Base-by-base conservation (phyloP, 2,888 invertebrate species). In the Pasiphila rectangulata region DNA sequence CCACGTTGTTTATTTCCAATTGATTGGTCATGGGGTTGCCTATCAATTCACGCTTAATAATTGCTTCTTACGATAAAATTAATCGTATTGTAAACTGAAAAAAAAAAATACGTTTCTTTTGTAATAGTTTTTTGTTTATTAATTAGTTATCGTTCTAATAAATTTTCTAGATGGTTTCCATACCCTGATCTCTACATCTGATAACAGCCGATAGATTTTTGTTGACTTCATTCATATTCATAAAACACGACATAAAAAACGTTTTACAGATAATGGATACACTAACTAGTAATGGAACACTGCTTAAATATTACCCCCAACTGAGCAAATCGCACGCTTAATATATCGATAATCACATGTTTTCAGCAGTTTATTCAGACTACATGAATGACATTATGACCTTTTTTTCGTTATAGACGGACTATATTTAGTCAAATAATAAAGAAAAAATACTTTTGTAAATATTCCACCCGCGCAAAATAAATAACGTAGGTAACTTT, bases 1-100 rank as follows among this genome's bases (percentile, higher is more conserved):
- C n/a, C n/a, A n/a, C n/a, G n/a, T n/a, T n/a, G n/a, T n/a, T n/a
- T n/a, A n/a, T n/a, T n/a, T n/a, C n/a, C n/a, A 41, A 47, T 45
- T 34, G 13, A 9, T 36, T 51, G 7, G 51, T 47, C 43, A 51
- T 24, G 49, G 46, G 12, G 37, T 34, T 44, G 41, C 19, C 5
- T 34, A 10, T 27, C 43, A 39, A 29, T 25, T 27, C 43, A 51
- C 44, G 41, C 45, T 15, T 25, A n/a, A 27, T 39, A 9, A 37
- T 45, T 37, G 41, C 46, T 49, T 45, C 17, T 2, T 25, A 1
- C 12, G 25, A 27, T 27, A 13, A 13, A 27, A 13, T 27, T 27
- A 13, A 27, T 13, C 27, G 13, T 25, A 12, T 9, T 27, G 7
- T 13, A 27, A 4, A 13, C 3, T 13, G 12, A 25, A 25, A 12